Evolutionary conservation across 1,140 invertebrate genomes (phyloP), one percentile per base, ranked within the genome.

Genomic region (Drosophila pallidifrons): DNA sequence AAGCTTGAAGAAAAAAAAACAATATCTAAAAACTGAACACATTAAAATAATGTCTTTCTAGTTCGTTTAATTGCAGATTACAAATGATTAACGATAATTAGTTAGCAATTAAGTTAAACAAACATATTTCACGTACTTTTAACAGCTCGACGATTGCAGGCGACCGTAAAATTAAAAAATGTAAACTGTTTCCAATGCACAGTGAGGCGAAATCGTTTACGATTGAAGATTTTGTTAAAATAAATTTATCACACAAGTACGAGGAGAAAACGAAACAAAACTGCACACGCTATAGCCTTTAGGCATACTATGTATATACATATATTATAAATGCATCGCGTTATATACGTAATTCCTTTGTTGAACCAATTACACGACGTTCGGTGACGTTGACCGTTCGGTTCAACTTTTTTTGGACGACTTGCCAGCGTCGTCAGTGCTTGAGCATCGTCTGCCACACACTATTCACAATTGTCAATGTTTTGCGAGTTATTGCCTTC

Each of bases 301-400:
- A 55, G 15, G 15, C 52, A 38, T 38, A 46, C 20, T 25, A 25
- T 25, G 20, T 25, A 51, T 51, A 51, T 49, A n/a, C 32, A 32
- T 55, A 55, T 64, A 69, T 59, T 47, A 41, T 58, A 68, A 70
- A 55, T 58, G 58, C 79, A 87, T 87, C 69, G 72, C 61, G 51
- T 10, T 49, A 51, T 35, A 8, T 45, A 65, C 38, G 47, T 58
- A 65, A 73, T 68, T 76, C 65, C 74, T 65, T 78, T 66, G 70
- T 71, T 77, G 49, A 74, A 64, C 61, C 79, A 86, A 81, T 86
- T 80, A 83, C 82, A 71, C 64, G 74, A 67, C 60, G 69, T 87
- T 86, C 75, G 75, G 68, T 86, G 82, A 86, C 82, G 82, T 75
- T 75, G 72, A 64, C 72, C 73, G 47, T 61, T 61, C 72, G 11